Evolutionary conservation across 2,113 vertebrate species (phyloP), one percentile per base, ranked within the genome.

Genomic region (Sinocyclocheilus anophthalmus): DNA sequence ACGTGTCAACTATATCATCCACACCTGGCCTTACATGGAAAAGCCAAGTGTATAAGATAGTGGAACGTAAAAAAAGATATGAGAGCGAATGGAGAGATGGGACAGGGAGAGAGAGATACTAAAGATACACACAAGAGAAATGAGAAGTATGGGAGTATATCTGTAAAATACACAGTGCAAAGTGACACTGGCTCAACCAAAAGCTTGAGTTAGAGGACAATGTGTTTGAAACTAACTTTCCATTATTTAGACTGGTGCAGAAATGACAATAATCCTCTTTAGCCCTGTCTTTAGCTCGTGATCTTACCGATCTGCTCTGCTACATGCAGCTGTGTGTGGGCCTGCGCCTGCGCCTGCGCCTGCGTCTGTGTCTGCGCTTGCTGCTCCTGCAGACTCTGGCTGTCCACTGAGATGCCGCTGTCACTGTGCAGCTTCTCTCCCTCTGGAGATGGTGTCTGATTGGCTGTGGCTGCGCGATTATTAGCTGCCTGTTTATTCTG

Each of bases 371-470:
- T 91, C 1, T 94, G 93, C 76, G 84, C 48, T 75, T 91, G 93
- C 92, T 98, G 97, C 90, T 98, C 97, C 14, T 97, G 97, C 81
- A 97, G 96, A 92, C 98, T 99, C 94, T 99, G 97, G 89, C 96
- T 98, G 94, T 99, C 98, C 92, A 99, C 98, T 0, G 97, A 99
- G 95, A 99, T 99, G 88, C 97, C 98, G 0, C 98, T 99, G 95
- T 99, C 98, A 0, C 97, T 99, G 94, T 99, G 98, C 48, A 99
- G 96, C 88, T 99, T 99, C 91, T 99, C 98, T 3, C 97, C 98
- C 91, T 99, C 97, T 0, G 98, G 97, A 0, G 98, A 97, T 12
- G 97, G 96, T 0, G 97, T 98, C 94, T 98, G 97, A 94, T 98
- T 98, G 88, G 94, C 96, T 0, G 97, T 96, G 30, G 94, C 93